Conservation (phyloP, 2,888 invertebrate species). For the Polylopha cassiicola region DNA sequence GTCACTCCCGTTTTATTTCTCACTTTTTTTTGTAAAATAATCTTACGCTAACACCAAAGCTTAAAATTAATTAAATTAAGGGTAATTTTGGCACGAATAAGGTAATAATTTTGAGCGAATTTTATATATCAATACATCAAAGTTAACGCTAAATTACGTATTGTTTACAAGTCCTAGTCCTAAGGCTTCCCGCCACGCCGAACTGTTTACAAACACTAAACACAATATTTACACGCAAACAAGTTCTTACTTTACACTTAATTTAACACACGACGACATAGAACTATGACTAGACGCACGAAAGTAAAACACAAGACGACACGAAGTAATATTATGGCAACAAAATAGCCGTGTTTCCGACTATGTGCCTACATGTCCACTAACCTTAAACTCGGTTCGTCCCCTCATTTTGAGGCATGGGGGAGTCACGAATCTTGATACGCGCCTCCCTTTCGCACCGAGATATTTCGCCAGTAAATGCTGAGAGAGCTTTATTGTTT, state of each 20-base stretch:
- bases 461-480: constrained; percentile 65
- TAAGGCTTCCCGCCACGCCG: constrained; percentile 51
- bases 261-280: constrained; percentile 50
- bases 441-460: constrained; percentile 71
- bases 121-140: constrained; percentile 3
- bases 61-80: constrained; percentile 23
- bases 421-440: constrained; percentile 66
- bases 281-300: constrained; percentile 75
- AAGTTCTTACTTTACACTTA: constrained; percentile 9
- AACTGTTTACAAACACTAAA: constrained; percentile 72
- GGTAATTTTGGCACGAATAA: constrained; percentile 32
- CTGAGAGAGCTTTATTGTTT: constrained; percentile 70
- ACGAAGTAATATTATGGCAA: constrained; percentile 75
- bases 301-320: constrained; percentile 75
- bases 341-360: constrained; percentile 76
- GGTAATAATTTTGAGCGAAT: constrained; percentile 31
- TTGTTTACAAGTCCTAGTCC: constrained; percentile 45
- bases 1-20: too few species aligned
- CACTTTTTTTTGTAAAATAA: constrained; percentile 30
- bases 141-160: constrained; percentile 18
- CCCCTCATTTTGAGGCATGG: constrained; percentile 68
- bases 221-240: constrained; percentile 31
- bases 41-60: constrained; percentile 30
- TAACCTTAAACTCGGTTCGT: constrained; percentile 73
- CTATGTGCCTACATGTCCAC: constrained; percentile 79